Conservation (phyloP, 2,888 invertebrate species). For the Nebria brevicollis region DNA sequence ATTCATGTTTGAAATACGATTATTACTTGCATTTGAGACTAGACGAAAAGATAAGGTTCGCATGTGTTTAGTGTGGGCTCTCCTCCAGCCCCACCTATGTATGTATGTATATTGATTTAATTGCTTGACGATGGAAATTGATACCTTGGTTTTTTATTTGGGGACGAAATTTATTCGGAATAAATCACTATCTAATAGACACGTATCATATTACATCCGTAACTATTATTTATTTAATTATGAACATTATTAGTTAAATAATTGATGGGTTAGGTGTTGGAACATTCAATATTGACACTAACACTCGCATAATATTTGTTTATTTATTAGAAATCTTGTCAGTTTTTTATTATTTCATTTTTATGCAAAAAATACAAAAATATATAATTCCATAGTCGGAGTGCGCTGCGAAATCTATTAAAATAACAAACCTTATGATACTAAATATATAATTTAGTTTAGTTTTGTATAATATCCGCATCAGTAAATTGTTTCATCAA, state of each 20-base stretch:
- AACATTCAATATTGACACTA: background rate
- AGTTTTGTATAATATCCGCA: background rate
- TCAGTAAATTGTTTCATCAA: background rate
- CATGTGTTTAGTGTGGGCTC: constrained; percentile 5
- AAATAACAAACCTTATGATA: too few species aligned
- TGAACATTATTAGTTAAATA: background rate
- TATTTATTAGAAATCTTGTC: background rate
- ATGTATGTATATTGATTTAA: background rate
- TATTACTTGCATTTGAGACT: constrained; percentile 30
- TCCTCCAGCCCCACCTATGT: background rate
- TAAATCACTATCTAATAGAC: background rate
- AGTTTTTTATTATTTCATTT: background rate
- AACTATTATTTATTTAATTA: background rate
- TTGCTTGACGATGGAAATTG: background rate
- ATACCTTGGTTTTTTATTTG: background rate
- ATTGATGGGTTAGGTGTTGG: background rate
- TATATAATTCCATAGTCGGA: too few species aligned
- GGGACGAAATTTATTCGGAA: background rate
- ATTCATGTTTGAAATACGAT: constrained; percentile 43
- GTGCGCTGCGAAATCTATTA: too few species aligned
- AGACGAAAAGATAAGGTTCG: constrained; percentile 43
- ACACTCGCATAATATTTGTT: background rate
- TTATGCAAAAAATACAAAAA: background rate
- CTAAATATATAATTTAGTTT: too few species aligned
- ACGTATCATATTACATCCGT: background rate